phyloP scores from a whole-genome alignment of 2,113 vertebrate species.

The Phrynocephalus versicolor region DNA sequence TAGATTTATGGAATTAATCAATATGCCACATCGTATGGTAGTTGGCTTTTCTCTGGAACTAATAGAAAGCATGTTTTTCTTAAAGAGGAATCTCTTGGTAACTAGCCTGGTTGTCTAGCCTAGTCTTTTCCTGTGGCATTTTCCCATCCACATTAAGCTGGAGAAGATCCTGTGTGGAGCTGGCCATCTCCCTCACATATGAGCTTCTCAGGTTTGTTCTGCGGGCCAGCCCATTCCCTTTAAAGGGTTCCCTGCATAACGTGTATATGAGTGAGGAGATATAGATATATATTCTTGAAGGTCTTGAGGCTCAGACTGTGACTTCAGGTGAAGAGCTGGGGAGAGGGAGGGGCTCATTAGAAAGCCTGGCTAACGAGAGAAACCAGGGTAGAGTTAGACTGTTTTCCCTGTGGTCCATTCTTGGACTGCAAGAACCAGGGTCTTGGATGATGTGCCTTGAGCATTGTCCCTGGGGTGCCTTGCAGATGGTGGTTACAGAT shows the following conservation, averaged over 20 bases:
- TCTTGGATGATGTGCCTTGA: too few relatives aligned
- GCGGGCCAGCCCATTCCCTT: not conserved
- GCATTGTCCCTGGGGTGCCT: too few relatives aligned
- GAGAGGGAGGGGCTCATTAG: too few relatives aligned
- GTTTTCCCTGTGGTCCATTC: too few relatives aligned
- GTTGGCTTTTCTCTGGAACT: conserved; percentile 71
- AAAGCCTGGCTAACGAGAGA: too few relatives aligned
- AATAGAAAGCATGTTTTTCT: conserved; percentile 63
- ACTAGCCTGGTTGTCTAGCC: conserved; percentile 58
- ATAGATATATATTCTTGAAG: not conserved
- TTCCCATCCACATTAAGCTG: conserved; percentile 31
- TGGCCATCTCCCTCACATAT: not conserved
- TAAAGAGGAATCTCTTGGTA: conserved; percentile 73
- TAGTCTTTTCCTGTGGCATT: conserved; percentile 57
- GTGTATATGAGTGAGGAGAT: not conserved
- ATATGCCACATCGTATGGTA: conserved; percentile 81
- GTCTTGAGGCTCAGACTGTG: not conserved
- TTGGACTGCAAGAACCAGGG: too few relatives aligned
- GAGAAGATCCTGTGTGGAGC: conserved; percentile 39
- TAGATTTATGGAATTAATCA: conserved; percentile 84
- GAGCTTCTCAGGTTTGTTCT: not conserved
- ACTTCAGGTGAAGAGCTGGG: too few relatives aligned
- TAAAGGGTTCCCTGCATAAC: not conserved
- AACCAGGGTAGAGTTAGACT: too few relatives aligned
- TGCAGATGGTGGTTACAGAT: too few relatives aligned